Evolutionary conservation across 2,113 vertebrate species (phyloP).

Genomic region (Alligator sinensis): DNA sequence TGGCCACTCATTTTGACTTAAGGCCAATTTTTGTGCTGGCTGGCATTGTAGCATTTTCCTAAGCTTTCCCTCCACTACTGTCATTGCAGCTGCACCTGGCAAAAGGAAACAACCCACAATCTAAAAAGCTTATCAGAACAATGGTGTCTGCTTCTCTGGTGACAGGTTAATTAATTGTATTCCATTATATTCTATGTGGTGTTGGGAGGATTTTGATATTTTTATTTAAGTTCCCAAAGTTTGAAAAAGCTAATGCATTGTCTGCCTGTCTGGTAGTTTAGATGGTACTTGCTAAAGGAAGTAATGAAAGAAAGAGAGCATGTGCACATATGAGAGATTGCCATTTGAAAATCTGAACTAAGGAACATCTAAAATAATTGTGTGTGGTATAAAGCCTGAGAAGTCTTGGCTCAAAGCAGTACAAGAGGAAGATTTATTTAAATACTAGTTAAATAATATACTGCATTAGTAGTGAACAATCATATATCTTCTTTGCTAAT

Average conservation of each 20-base stretch:
- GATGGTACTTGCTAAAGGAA: not conserved
- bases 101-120: constrained; percentile 30
- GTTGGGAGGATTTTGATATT: constrained; percentile 49
- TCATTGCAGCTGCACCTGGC: constrained; percentile 68
- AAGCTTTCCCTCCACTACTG: not conserved
- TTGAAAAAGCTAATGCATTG: constrained; percentile 50
- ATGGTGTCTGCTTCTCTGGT: constrained; percentile 42
- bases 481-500: not conserved
- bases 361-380: not conserved
- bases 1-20: constrained; percentile 10
- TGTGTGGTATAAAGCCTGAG: not conserved
- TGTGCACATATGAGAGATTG: not conserved
- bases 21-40: constrained; percentile 39
- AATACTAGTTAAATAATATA: not conserved
- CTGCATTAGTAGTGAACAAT: not conserved
- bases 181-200: constrained; percentile 48
- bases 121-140: constrained; percentile 43
- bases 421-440: not conserved
- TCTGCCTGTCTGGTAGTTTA: constrained; percentile 54
- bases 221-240: constrained; percentile 33
- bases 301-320: not conserved
- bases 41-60: constrained; percentile 23
- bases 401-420: not conserved
- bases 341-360: not conserved
- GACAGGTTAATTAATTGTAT: constrained; percentile 65